These are phyloP conservation scores for Copidosoma floridanum DNA, from an alignment of 1,140 invertebrate species.

Conservation along the genomic window DNA sequence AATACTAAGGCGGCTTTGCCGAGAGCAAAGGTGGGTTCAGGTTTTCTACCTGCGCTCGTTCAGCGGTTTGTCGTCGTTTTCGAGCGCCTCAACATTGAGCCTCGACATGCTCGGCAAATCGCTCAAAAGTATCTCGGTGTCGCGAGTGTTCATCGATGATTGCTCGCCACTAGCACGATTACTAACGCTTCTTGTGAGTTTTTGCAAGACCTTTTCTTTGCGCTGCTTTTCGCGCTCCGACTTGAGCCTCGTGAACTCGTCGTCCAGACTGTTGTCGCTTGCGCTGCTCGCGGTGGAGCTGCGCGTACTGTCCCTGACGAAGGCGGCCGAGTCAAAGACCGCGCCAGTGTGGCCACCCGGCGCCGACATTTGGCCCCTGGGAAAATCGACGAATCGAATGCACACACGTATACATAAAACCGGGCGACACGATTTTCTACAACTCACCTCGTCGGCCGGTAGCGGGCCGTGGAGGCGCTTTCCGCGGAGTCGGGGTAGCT, in stretches of 20 bases:
- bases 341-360: background rate
- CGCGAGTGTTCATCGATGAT: slow-evolving; percentile 21
- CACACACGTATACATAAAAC: too few relatives aligned
- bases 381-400: background rate
- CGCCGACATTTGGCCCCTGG: slow-evolving; percentile 19
- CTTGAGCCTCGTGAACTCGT: slow-evolving; percentile 60
- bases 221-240: slow-evolving; percentile 54
- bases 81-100: background rate
- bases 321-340: background rate
- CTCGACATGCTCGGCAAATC: slow-evolving; percentile 39
- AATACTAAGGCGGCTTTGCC: too few relatives aligned
- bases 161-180: slow-evolving; percentile 17
- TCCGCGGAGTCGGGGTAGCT: slow-evolving; percentile 10
- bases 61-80: background rate
- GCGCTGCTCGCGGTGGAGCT: slow-evolving; percentile 27
- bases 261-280: slow-evolving; percentile 31
- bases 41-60: too few relatives aligned
- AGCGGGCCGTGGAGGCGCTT: slow-evolving; percentile 1
- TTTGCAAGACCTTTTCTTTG: slow-evolving; percentile 50
- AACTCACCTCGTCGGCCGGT: slow-evolving; percentile 21
- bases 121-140: slow-evolving; percentile 39
- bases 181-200: slow-evolving; percentile 53
- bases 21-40: too few relatives aligned
- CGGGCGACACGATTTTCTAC: too few relatives aligned
- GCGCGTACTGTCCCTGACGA: background rate